Evolutionary conservation across 2,888 invertebrate genomes (phyloP).

Genomic region (Drosophila eohydei): DNA sequence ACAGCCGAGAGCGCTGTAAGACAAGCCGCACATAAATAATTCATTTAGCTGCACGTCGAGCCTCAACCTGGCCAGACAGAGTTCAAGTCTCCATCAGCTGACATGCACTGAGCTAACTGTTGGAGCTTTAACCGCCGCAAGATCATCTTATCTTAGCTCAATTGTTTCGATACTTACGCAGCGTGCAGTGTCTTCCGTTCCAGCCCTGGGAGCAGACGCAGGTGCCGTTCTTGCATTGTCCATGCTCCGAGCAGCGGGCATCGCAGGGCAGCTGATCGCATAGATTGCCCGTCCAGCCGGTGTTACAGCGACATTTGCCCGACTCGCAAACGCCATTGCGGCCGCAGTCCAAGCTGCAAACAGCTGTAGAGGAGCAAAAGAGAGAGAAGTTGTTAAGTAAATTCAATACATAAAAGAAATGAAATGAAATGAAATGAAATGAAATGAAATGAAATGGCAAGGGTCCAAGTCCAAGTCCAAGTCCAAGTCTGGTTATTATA

Average conservation of each 20-base stretch:
- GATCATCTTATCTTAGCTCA: neutral
- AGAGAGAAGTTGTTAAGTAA: conserved; percentile 5
- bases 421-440: neutral
- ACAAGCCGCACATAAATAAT: neutral
- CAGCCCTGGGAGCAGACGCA: conserved; percentile 99
- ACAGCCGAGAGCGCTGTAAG: too few relatives aligned
- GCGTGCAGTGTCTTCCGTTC: conserved; percentile 98
- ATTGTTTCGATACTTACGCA: conserved; percentile 90
- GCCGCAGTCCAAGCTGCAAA: conserved; percentile 97
- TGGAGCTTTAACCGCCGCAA: too few relatives aligned
- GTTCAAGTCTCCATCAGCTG: too few relatives aligned
- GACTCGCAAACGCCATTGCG: conserved; percentile 97
- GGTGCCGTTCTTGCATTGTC: conserved; percentile 98
- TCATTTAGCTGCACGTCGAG: neutral
- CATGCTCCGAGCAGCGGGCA: conserved; percentile 95
- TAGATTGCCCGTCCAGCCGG: conserved; percentile 96
- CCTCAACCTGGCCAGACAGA: too few relatives aligned
- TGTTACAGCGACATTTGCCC: conserved; percentile 95
- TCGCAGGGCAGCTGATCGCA: conserved; percentile 98
- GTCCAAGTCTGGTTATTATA: conserved; percentile 20
- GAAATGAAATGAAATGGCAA: neutral
- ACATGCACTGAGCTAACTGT: too few relatives aligned
- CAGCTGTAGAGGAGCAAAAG: conserved; percentile 86
- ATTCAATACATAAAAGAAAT: conserved; percentile 21
- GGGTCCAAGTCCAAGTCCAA: neutral